Evolutionary conservation across 2,797 vertebrate species (phyloP), one percentile per base, ranked within the genome.

Genomic region (Chelon labrosus): DNA sequence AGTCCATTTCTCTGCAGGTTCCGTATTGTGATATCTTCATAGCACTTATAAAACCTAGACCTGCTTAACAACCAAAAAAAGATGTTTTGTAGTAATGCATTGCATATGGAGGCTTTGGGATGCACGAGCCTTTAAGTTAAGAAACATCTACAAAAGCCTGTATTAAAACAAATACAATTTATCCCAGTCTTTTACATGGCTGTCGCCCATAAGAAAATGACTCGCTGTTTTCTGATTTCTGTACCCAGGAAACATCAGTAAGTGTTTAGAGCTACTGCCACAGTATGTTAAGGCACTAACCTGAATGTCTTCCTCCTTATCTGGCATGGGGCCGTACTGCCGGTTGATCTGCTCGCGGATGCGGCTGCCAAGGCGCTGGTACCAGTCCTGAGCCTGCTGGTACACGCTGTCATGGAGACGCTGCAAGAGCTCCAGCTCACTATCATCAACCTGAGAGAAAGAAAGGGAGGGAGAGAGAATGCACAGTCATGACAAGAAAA

Each of bases 381-480:
- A 96, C 94, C 95, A 96, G 10, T 94, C 95, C 85, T 95, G 94
- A 4, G 96, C 95, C 92, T 97, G 94, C 84, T 93, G 84, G 78
- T 97, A 97, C 64, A 97, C 96, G 22, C 91, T 94, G 85, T 97
- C 96, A 0, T 97, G 96, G 64, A 97, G 93, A 80, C 14, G 53
- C 74, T 96, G 93, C 76, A 97, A 79, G 68, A 94, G 78, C 75
- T 95, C 93, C 85, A 97, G 85, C 83, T 97, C 96, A 37, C 89
- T 92, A 2, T 92, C 96, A 0, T 96, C 92, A 54, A 94, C 94
- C 96, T 97, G 78, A 1, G 0, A 12, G 17, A 60, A 17, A 58
- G 63, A 5, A 31, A 1, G 0, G 12, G 14, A 64, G 16, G 53
- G 60, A 37, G 19, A 31, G 60, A 37, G 19, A 31, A 58, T 0